Conservation (phyloP, 2,797 vertebrate species). For the Gobionotothen gibberifrons region DNA sequence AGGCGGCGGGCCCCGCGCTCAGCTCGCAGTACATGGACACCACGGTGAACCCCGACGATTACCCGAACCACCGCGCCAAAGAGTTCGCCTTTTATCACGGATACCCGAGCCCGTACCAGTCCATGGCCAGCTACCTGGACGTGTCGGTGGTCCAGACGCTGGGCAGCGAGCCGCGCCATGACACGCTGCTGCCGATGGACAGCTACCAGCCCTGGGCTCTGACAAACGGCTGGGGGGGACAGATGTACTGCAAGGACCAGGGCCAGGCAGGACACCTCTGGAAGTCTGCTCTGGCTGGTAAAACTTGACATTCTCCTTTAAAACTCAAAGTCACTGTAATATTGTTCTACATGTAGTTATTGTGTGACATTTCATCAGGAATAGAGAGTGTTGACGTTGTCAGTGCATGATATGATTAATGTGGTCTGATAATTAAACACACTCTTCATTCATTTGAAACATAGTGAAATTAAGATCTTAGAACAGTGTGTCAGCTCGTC, state of each 20-base stretch:
- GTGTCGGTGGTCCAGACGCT: slow-evolving; percentile 93
- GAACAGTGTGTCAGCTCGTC: neutral
- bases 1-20: slow-evolving; percentile 82
- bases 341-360: neutral
- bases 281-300: slow-evolving; percentile 93
- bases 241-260: slow-evolving; percentile 95
- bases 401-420: neutral
- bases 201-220: slow-evolving; percentile 94
- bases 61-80: slow-evolving; percentile 89
- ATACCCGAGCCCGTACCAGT: slow-evolving; percentile 91
- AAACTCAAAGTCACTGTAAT: neutral
- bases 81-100: slow-evolving; percentile 95
- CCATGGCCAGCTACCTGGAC: slow-evolving; percentile 93
- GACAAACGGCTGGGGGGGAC: slow-evolving; percentile 90
- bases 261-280: slow-evolving; percentile 90
- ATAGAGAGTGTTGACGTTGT: neutral
- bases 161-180: slow-evolving; percentile 88
- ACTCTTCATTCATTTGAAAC: neutral
- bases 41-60: slow-evolving; percentile 86
- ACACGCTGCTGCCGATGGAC: slow-evolving; percentile 91
- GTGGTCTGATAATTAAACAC: neutral
- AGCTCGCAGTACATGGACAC: slow-evolving; percentile 90
- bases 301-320: slow-evolving; percentile 20
- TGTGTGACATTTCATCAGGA: neutral
- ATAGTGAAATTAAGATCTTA: neutral